Percentiles rank a stretch among this genome's conserved stretches.
Evolutionary conservation across 2,113 vertebrate genomes (phyloP).

Genomic region (Balaeniceps rex): DNA sequence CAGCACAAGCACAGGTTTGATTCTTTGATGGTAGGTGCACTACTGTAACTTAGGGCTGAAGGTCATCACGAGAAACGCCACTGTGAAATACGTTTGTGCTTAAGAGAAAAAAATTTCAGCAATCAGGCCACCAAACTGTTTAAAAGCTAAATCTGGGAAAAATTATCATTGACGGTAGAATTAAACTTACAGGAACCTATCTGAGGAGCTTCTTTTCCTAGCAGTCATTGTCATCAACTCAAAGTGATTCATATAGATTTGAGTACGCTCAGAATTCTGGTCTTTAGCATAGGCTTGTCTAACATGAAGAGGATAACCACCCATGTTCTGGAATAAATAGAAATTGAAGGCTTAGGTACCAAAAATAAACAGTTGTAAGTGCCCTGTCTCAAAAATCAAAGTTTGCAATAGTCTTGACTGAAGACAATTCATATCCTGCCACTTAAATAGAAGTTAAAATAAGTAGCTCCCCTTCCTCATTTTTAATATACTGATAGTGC

Average conservation of each 20-base stretch:
- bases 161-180: background rate
- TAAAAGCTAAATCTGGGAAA: background rate
- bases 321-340: constrained; percentile 73
- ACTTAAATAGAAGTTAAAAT: background rate
- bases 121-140: background rate
- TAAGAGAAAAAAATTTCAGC: background rate
- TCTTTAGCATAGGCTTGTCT: constrained; percentile 87
- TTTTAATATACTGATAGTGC: background rate
- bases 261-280: constrained; percentile 80
- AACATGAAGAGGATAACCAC: constrained; percentile 76
- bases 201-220: constrained; percentile 84
- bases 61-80: background rate
- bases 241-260: constrained; percentile 82
- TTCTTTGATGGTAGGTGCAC: constrained; percentile 85
- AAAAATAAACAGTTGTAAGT: background rate
- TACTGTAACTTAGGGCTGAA: constrained; percentile 63
- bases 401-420: background rate
- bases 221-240: constrained; percentile 85
- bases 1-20: constrained; percentile 81
- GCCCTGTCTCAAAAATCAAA: background rate
- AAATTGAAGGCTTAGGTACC: background rate
- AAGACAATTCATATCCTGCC: background rate
- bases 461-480: background rate
- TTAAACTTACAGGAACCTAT: constrained; percentile 78
- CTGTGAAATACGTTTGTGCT: fast-evolving